Evolutionary conservation across 2,888 invertebrate species (phyloP), one percentile per base, ranked within the genome.

Genomic region (Meghimatium bilineatum): DNA sequence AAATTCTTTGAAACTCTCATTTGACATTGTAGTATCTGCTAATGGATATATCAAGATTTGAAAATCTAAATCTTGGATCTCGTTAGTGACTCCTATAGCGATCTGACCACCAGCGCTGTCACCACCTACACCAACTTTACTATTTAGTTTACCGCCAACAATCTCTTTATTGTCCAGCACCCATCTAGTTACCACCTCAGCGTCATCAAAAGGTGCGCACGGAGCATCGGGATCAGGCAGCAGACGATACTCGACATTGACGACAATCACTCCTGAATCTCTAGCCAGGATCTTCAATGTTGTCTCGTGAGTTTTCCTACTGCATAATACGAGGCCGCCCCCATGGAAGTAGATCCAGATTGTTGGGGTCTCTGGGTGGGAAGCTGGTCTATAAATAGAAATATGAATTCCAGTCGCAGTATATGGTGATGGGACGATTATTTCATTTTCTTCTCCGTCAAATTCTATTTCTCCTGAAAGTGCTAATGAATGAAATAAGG

Each of bases 71-170:
- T 63, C 81, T 12, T 38, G 29, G 1, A 81, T 36, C 32, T 81
- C 63, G 3, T 81, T 14, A 3, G 71, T 36, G 17, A 81, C 81
- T 29, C 60, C n/a, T 20, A 36, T 38, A 0, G 74, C 74, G 60
- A 81, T 34, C 44, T 81, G 81, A 14, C 74, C 81, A 12, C 81
- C 81, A n/a, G 81, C 63, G 67, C 44, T 74, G 74, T 74, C 74
- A 10, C 81, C 81, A 20, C 81, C 74, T 1, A 81, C 74, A 38
- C 81, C 81, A 52, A 81, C 81, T 12, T 14, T 44, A 74, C 81
- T 81, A 0, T 63, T 44, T 32, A 69, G 6, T 17, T 32, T 23
- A 10, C 81, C 81, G 23, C 81, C 81, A 8, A 81, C 17, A 12
- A 63, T 29, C 12, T 74, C 74, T 32, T 63, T 72, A 60, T 74